Conservation (phyloP, 2,888 invertebrate species). For the Gibbula magus region DNA sequence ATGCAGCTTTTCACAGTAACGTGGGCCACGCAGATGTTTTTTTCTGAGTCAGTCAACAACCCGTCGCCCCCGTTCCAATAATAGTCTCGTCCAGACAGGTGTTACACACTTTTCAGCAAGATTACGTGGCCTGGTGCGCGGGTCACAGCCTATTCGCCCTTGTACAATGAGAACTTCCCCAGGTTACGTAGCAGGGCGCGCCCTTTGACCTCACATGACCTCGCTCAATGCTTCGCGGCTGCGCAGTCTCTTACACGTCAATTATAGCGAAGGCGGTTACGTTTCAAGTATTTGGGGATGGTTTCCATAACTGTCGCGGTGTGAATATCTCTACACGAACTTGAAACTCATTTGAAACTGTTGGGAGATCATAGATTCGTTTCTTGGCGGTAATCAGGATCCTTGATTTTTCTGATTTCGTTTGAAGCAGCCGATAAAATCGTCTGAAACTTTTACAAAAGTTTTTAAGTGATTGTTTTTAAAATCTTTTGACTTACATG, state of each 20-base stretch:
- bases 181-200: conserved; percentile 19
- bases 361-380: no score
- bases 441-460: no score
- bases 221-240: conserved; percentile 5
- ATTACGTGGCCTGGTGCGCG: conserved; percentile 18
- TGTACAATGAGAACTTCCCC: conserved; percentile 19
- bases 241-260: conserved; percentile 9
- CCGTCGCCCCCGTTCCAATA: neutral
- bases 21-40: neutral
- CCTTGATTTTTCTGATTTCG: no score
- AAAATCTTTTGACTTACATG: no score
- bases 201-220: conserved; percentile 15
- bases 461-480: no score
- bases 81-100: conserved; percentile 12
- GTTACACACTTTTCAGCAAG: conserved; percentile 21
- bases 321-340: no score
- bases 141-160: conserved; percentile 17
- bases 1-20: neutral
- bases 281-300: no score
- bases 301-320: no score
- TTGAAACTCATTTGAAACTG: no score
- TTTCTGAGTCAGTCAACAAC: conserved; percentile 9
- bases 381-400: no score
- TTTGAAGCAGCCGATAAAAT: no score
- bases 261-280: neutral